Base-by-base conservation (phyloP, 1,140 invertebrate species). In the Sinonovacula constricta region DNA sequence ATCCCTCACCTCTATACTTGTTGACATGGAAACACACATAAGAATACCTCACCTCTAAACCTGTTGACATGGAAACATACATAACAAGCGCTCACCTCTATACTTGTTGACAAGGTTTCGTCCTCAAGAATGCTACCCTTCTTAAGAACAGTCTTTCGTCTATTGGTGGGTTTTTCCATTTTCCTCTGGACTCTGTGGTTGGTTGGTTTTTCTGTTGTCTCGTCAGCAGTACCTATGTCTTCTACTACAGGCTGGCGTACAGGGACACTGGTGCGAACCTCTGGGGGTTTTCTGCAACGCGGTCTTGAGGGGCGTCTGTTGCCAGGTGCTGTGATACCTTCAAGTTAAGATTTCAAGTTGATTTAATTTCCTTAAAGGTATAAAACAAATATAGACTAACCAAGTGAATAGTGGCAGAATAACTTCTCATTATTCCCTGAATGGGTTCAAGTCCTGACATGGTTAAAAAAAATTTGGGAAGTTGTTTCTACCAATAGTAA, bases 211-310 rank as follows among this genome's bases (percentile, higher is more conserved):
- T 24, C 56, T 59, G 3, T 15, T 45, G 15, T 59, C 22, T 59
- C 15, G 56, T 14, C 28, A 26, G 15, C 22, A 59, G n/a, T n/a
- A n/a, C n/a, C n/a, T n/a, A n/a, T 28, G 26, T 59, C 56, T 59
- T 74, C 70, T 22, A 74, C 39, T 2, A 78, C 15, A 10, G 75
- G 63, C 18, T 79, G 76, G 39, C 45, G n/a, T 3, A 45, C 14
- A 18, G 78, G 68, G 34, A 80, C 54, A 5, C 60, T 72, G 30
- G 78, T 69, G 24, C 49, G 34, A 18, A 80, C 79, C 30, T 69
- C 57, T 24, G 53, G 76, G 51, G 70, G 80, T 62, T 75, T 82
- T 57, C 56, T 71, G 15, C 31, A 80, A 67, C 72, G 68, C 10
- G 72, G 59, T 54, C 74, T 65, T 53, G 26, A 45, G n/a, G 75